Evolutionary conservation across 2,888 invertebrate species (phyloP).

Genomic region (Dysmachus trigonus): DNA sequence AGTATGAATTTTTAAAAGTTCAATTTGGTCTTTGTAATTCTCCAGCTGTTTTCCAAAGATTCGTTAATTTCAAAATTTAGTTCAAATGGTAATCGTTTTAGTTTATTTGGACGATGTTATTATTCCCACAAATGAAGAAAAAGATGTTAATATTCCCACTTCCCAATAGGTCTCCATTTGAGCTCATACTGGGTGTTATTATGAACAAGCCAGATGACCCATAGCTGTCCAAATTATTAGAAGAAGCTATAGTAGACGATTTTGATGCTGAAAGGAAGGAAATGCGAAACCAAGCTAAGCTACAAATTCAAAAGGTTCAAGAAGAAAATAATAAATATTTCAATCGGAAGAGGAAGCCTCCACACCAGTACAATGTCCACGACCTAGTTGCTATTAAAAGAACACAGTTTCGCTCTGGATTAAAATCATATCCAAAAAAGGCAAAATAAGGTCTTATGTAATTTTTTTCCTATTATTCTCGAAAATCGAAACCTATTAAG

Average conservation of each 20-base stretch:
- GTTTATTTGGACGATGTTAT: conserved; percentile 50
- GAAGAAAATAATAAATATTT: too few relatives aligned
- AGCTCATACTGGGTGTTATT: not conserved
- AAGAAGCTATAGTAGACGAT: not conserved
- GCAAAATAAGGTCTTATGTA: too few relatives aligned
- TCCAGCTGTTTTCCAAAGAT: conserved; percentile 57
- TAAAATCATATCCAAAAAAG: conserved; percentile 45
- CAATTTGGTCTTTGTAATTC: conserved; percentile 62
- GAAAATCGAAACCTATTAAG: too few relatives aligned
- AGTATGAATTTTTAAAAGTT: conserved; percentile 59
- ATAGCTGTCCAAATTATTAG: not conserved
- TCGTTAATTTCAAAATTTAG: conserved; percentile 44
- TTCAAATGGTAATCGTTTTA: conserved; percentile 26
- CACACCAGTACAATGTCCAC: not conserved
- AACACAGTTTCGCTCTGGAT: conserved; percentile 46
- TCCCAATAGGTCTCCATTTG: not conserved
- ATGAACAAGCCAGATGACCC: not conserved
- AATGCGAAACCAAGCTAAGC: not conserved
- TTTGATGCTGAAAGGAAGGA: not conserved
- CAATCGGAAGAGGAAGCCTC: not conserved
- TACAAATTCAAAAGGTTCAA: too few relatives aligned
- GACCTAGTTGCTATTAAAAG: conserved; percentile 40
- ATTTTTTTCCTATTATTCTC: too few relatives aligned
- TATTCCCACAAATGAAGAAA: conserved; percentile 8
- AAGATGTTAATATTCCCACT: too few relatives aligned